Evolutionary conservation across 2,888 invertebrate genomes (phyloP).

Genomic region (Hydroisotoma schaefferi): DNA sequence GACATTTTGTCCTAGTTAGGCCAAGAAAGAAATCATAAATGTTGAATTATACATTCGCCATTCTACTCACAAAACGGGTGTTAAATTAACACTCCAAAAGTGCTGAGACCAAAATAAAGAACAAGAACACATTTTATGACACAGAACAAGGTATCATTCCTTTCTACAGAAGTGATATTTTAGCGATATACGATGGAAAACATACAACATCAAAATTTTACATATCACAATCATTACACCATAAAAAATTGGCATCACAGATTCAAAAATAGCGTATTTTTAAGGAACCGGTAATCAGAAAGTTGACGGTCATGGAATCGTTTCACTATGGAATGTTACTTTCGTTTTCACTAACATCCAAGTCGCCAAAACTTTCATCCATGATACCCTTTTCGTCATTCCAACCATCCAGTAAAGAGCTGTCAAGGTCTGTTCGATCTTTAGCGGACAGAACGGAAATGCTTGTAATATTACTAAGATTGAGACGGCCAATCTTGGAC

Average conservation of each 20-base stretch:
- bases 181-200: not conserved
- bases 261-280: no score
- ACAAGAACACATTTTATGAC: not conserved
- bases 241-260: no score
- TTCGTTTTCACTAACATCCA: not conserved
- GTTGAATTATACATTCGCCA: not conserved
- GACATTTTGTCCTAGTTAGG: constrained; percentile 24
- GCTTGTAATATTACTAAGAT: no score
- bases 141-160: not conserved
- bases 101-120: no score
- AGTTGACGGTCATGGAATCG: no score
- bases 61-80: not conserved
- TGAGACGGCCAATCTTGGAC: no score
- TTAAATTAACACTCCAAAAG: no score
- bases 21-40: not conserved
- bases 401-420: constrained; percentile 18
- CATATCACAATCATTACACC: not conserved
- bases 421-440: not conserved
- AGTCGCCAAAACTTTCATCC: constrained; percentile 21
- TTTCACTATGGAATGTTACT: no score
- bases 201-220: not conserved
- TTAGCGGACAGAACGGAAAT: no score
- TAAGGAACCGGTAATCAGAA: no score
- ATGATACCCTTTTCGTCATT: constrained; percentile 26
- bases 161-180: not conserved